Base-by-base conservation (phyloP, 1,140 invertebrate species). In the Camponotus pennsylvanicus region DNA sequence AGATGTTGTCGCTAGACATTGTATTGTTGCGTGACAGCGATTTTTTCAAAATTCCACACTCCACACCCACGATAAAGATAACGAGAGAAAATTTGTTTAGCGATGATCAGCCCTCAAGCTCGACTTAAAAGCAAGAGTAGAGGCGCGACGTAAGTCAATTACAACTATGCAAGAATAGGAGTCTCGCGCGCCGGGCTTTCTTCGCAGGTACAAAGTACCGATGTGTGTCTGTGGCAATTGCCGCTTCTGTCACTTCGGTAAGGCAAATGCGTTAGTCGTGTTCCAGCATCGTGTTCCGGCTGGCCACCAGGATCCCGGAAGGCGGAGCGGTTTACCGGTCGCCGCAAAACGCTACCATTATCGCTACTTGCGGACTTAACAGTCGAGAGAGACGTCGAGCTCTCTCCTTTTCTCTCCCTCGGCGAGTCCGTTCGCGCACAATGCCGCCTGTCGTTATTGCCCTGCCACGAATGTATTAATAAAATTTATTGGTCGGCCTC, bases 401-500 rank as follows among this genome's bases (percentile, higher is more conserved):
- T n/a, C 71, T 86, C 69, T 59, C 40, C 7, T 3, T 59, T 57
- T 77, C 45, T 27, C 76, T 40, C 45, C 64, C 78, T 52, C 52
- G 49, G 49, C 6, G 42, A 61, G 69, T 61, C 32, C 85, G 40
- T 77, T 75, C 63, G 85, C 75, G 88, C 73, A 91, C 92, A 93
- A 92, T 92, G 84, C 91, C 73, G 88, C 71, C 86, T 86, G 89
- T 93, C 91, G 91, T 93, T 93, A 94, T 93, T 92, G 87, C 92
- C 76, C 82, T 89, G 89, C 86, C 86, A 90, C 92, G 91, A 93
- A 93, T 94, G 93, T 93, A 94, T 94, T 94, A 95, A 94, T 94
- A 93, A 94, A 94, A 93, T 95, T 94, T 94, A 95, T 93, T 93
- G 91, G 91, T 87, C 89, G 88, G 88, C 73, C 88, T 91, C 90